phyloP scores from a whole-genome alignment of 2,113 vertebrate species.

The Solea solea region DNA sequence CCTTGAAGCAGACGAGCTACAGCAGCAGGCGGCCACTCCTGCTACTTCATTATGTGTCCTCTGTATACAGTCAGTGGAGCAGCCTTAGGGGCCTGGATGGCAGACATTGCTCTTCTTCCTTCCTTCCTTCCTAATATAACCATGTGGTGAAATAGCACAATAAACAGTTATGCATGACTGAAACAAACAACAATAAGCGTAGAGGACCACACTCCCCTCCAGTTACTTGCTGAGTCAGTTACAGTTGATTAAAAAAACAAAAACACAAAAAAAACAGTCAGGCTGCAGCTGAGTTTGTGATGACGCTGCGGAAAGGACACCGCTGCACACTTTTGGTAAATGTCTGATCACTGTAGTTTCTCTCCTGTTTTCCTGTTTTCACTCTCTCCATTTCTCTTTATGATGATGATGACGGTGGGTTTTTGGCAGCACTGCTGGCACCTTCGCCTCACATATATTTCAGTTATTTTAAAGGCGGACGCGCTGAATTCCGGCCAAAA shows the following conservation, averaged over 20 bases:
- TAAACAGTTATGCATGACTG: conserved; percentile 6
- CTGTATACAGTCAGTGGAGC: too few relatives aligned
- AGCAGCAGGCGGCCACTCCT: too few relatives aligned
- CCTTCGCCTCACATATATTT: conserved; percentile 29
- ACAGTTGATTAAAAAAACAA: conserved; percentile 37
- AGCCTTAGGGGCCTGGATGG: too few relatives aligned
- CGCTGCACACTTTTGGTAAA: conserved; percentile 18
- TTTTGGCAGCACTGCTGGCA: conserved; percentile 42
- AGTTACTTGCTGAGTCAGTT: conserved; percentile 34
- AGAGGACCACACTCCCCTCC: conserved; percentile 14
- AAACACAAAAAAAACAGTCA: conserved; percentile 8
- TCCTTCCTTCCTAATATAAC: neutral
- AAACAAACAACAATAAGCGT: conserved; percentile 4
- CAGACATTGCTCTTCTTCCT: neutral
- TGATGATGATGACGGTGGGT: neutral
- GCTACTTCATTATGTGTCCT: too few relatives aligned
- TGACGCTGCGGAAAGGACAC: conserved; percentile 24
- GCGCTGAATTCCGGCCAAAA: conserved; percentile 14
- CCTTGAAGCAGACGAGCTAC: too few relatives aligned
- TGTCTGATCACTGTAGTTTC: conserved; percentile 12
- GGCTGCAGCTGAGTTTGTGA: conserved; percentile 20
- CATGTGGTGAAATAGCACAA: conserved; percentile 4
- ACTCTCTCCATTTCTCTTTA: conserved; percentile 26
- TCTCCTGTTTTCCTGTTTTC: neutral
- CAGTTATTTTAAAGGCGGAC: conserved; percentile 25